Conservation (phyloP, 2,113 vertebrate species). For the Myiozetetes cayanensis region DNA sequence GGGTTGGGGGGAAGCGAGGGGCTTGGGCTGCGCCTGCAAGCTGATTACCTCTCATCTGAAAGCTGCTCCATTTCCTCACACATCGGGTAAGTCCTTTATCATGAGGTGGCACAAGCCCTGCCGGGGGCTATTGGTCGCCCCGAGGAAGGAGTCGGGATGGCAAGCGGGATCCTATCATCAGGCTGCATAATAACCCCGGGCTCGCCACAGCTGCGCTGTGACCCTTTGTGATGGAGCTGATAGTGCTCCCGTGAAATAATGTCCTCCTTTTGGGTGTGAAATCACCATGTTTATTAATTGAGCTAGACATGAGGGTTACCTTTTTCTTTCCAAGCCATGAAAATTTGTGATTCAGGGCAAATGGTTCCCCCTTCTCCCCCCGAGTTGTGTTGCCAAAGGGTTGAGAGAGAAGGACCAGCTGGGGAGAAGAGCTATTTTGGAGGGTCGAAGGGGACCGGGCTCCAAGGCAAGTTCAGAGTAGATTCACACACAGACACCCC, state of each 20-base stretch:
- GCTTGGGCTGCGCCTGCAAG: constrained; percentile 75
- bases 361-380: constrained; percentile 56
- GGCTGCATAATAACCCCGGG: constrained; percentile 93
- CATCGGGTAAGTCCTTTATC: constrained; percentile 97
- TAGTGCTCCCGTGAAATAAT: constrained; percentile 89
- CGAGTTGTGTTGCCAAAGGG: constrained; percentile 67
- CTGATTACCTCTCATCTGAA: constrained; percentile 85
- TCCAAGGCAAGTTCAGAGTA: neutral
- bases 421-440: neutral
- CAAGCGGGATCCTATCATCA: constrained; percentile 86
- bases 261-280: constrained; percentile 90
- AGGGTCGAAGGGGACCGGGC: neutral
- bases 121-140: constrained; percentile 90
- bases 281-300: constrained; percentile 99
- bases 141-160: constrained; percentile 85
- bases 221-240: constrained; percentile 94
- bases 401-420: constrained; percentile 63
- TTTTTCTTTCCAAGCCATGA: constrained; percentile 78
- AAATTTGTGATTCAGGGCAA: constrained; percentile 84
- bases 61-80: constrained; percentile 82
- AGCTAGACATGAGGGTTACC: constrained; percentile 84
- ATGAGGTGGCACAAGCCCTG: constrained; percentile 90
- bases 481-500: neutral
- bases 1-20: neutral
- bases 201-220: constrained; percentile 93